A percentile compares a stretch with the other conserved stretches of the same genome.
These are phyloP conservation scores for Cephalopterus ornatus DNA, from an alignment of 2,113 vertebrate genomes.

Conservation along the genomic window DNA sequence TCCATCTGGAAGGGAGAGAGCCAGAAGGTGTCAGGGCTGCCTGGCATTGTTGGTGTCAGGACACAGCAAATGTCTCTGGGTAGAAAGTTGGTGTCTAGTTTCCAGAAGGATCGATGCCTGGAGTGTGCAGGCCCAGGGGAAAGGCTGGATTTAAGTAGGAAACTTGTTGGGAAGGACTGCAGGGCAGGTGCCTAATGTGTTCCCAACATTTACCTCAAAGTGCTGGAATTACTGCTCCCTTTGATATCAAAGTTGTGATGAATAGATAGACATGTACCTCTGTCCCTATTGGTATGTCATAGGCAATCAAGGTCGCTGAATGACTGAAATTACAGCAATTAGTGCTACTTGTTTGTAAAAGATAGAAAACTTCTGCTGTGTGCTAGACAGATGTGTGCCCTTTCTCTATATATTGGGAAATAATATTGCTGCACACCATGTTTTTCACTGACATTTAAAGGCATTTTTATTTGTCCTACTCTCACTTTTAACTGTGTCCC, in stretches of 20 bases:
- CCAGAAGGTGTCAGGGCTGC: not conserved
- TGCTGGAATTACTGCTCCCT: not conserved
- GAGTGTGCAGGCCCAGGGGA: not conserved
- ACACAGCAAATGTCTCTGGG: not conserved
- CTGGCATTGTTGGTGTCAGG: not conserved
- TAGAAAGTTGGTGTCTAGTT: not conserved
- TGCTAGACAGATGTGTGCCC: not conserved
- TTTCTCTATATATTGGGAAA: not conserved
- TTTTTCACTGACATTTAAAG: not conserved
- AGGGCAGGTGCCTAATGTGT: not conserved
- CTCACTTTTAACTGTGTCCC: not conserved
- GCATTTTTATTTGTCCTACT: not conserved
- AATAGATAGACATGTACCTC: not conserved
- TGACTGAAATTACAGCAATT: not conserved
- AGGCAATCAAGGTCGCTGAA: not conserved
- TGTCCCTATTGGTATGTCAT: not conserved
- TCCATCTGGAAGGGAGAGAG: not conserved
- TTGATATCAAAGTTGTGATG: not conserved
- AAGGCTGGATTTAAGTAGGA: not conserved
- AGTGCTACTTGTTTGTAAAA: not conserved
- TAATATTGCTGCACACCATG: not conserved
- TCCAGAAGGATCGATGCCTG: not conserved
- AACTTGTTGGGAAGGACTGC: not conserved
- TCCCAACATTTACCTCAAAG: not conserved
- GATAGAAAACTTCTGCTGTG: not conserved